Evolutionary conservation across 2,888 invertebrate genomes (phyloP), one percentile per base, ranked within the genome.

Genomic region (Hypomecis punctinalis): DNA sequence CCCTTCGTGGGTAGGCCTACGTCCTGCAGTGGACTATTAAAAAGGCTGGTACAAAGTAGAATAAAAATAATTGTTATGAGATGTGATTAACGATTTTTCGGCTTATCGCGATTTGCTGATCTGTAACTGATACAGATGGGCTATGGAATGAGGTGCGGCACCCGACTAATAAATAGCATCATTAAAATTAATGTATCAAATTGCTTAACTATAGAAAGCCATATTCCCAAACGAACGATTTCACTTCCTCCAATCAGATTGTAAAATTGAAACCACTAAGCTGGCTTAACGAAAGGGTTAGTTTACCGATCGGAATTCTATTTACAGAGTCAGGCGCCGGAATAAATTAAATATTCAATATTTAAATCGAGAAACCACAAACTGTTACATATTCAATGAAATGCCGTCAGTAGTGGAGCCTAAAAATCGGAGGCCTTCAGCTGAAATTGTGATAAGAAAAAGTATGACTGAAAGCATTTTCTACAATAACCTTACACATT

Each of bases 301-400:
- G 56, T 65, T 64, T 53, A 51, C 52, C 13, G 45, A 58, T 53
- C 65, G 60, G 67, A 63, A 66, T 54, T 65, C 53, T 60, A 68
- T 66, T 66, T 61, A 62, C 53, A 35, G 46, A 61, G 46, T 53
- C 61, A 53, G 59, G 13, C 61, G 64, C 42, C 45, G 56, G n/a
- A 48, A 57, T 61, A 42, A 45, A 73, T 75, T 75, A 73, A 77
- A 77, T 74, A 80, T 79, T 80, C 75, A 78, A 80, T 82, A 84
- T 85, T 83, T 75, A 82, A 84, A 84, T 79, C 76, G 67, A 73
- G 63, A 74, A 71, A 75, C 76, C 76, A 75, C 77, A 72, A 76
- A 65, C 78, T 78, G 72, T 67, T 86, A 73, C 80, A 86, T 86
- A 86, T 86, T 82, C 79, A 83, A 56, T 62, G 67, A 75, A 48